Base-by-base conservation (phyloP, 1,140 invertebrate genomes). In the Bombus turneri region DNA sequence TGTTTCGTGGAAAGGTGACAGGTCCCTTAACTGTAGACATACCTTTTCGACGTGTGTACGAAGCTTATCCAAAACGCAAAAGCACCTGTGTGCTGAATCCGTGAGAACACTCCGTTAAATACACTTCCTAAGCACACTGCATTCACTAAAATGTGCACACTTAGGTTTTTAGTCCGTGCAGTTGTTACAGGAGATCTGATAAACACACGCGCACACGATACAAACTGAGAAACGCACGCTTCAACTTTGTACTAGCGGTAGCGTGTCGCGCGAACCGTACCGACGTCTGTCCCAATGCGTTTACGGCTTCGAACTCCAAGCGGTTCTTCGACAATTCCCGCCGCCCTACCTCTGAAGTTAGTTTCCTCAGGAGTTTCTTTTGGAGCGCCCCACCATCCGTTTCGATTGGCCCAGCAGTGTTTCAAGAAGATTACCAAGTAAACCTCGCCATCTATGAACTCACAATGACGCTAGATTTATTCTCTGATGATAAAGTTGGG, bases 241-340 rank as follows among this genome's bases (percentile, higher is more conserved):
- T 72, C 57, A 59, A 80, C 25, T 80, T 62, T 22, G 15, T 62
- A 37, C 34, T 79, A 43, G 34, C 83, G 57, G 77, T 78, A 80
- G 31, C 28, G 83, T 41, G 76, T 72, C 62, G 79, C 83, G 83
- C 77, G 34, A 89, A 83, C 62, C 43, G 25, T 86, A 66, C 79
- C 64, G 79, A 86, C 41, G 77, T 83, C 84, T 86, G 88, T 84
- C 69, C 47, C 78, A 85, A 88, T 88, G 86, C 86, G 53, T 76
- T 68, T 88, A 59, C 83, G 74, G 68, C 88, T 73, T 75, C 79
- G 47, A 78, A 88, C 73, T 83, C 57, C 68, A 34, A 79, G 77
- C 83, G 53, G 68, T 85, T 85, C 83, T 80, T 31, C 68, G 59
- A 5, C 53, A 3, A 18, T 76, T 43, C 41, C 72, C 43, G 12